A percentile compares a stretch with the other conserved stretches of the same genome.
Evolutionary conservation across 2,113 vertebrate genomes (phyloP).

Genomic region (Agelaius tricolor): DNA sequence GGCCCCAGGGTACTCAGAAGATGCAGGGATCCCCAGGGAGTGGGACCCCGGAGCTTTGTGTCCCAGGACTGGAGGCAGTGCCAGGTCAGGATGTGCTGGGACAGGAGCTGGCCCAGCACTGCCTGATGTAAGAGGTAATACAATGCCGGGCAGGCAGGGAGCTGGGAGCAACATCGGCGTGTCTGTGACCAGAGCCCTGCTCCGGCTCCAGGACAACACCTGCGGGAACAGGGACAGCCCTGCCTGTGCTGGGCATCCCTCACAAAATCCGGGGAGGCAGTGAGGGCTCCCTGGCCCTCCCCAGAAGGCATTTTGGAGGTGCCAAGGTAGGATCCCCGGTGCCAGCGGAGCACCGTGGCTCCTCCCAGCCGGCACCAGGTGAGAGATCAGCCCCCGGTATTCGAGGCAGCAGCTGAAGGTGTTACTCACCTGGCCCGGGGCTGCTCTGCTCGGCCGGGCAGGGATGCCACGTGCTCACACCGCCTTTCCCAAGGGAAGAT

Average conservation of each 20-base stretch:
- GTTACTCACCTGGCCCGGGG: not conserved
- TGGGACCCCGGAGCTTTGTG: fast-evolving
- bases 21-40: not conserved
- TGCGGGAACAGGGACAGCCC: not conserved
- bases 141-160: not conserved
- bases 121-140: conserved; percentile 22
- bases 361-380: not conserved
- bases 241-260: not conserved
- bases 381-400: not conserved
- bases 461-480: not conserved
- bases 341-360: not conserved
- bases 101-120: not conserved
- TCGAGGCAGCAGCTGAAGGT: not conserved
- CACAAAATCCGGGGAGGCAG: not conserved
- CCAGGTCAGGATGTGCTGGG: not conserved
- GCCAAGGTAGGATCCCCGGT: not conserved
- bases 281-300: not conserved
- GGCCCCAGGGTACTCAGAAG: not conserved
- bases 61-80: fast-evolving
- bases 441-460: not conserved
- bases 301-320: not conserved
- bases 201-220: not conserved
- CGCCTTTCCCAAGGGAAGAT: not conserved
- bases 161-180: not conserved
- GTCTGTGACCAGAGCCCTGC: not conserved